Evolutionary conservation across 2,113 vertebrate species (phyloP), one percentile per base, ranked within the genome.

Genomic region (human (Homo sapiens)): DNA sequence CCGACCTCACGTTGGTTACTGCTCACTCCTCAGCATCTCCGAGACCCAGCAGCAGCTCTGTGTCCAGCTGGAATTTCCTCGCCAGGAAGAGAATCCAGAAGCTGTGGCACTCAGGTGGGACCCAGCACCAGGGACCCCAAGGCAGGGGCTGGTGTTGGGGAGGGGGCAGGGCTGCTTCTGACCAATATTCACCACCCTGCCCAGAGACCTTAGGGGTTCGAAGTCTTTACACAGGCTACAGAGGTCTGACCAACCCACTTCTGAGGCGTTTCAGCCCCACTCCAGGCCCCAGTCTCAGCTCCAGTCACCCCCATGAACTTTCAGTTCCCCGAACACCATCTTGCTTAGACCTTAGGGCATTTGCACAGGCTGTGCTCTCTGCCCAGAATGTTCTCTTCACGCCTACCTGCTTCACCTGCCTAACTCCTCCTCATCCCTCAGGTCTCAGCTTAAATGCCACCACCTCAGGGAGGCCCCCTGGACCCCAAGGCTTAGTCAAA

Each of bases 91-190:
- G 87, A 97, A 97, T 25, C 82, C 90, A 22, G 98, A 98, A 40
- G 90, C 95, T 1, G 18, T 93, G 0, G 0, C 92, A 57, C 93
- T 81, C 97, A 99, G 98, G 99, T 99, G 76, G 96, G 98, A 97
- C n/a, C 92, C 13, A 25, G 94, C 1, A 32, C n/a, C 79, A 2
- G 38, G 55, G 6, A 32, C 23, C 30, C 25, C 84, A 22, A 22
- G 45, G 17, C 45, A 5, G 52, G 25, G 22, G 48, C 48, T 43
- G 57, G 86, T 22, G 45, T 25, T 43, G 18, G 80, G 38, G 38
- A 57, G 2, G 17, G 4, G 23, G 4, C 3, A 1, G 13, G 9
- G 27, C 76, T 17, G 10, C 68, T 76, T 84, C 50, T 50, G 57
- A 55, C 30, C 84, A 48, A 0, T 16, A 13, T 23, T 70, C 38